Evolutionary conservation across 2,888 invertebrate genomes (phyloP).

Genomic region (Lathronympha strigana): DNA sequence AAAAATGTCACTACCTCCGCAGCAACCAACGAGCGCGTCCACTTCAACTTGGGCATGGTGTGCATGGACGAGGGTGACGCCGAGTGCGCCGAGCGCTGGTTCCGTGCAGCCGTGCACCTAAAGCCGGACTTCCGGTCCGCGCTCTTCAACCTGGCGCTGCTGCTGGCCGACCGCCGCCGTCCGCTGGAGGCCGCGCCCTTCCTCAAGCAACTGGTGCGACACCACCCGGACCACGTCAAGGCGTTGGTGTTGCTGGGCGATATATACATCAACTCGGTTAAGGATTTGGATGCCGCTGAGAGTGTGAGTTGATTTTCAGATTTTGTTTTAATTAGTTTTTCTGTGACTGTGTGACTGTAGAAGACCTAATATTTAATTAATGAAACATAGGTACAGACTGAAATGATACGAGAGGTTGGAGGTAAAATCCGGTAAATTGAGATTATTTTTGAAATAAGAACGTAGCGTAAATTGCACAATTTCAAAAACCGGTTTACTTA

Average conservation of each 20-base stretch:
- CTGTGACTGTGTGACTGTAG: no score
- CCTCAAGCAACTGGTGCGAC: slow-evolving; percentile 94
- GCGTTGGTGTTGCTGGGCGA: slow-evolving; percentile 97
- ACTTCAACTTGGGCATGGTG: slow-evolving; percentile 98
- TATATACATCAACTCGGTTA: slow-evolving; percentile 97
- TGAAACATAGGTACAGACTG: no score
- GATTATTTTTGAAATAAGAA: no score
- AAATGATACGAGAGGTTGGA: no score
- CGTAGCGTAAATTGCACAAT: no score
- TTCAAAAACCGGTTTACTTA: no score
- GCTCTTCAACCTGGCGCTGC: slow-evolving; percentile 95
- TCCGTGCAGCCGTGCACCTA: slow-evolving; percentile 93
- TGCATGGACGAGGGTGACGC: slow-evolving; percentile 97
- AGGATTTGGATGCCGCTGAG: slow-evolving; percentile 97
- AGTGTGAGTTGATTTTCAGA: slow-evolving; percentile 87
- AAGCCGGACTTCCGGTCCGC: slow-evolving; percentile 97
- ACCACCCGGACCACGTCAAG: slow-evolving; percentile 97
- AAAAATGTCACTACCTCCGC: slow-evolving; percentile 38
- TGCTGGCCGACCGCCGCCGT: slow-evolving; percentile 94
- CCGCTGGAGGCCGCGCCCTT: slow-evolving; percentile 97
- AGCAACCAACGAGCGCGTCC: slow-evolving; percentile 94
- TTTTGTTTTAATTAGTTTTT: no score
- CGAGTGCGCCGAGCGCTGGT: slow-evolving; percentile 95
- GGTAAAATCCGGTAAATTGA: no score
- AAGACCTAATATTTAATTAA: no score